phyloP scores from a whole-genome alignment of 2,113 vertebrate species.

The Gambusia holbrooki region DNA sequence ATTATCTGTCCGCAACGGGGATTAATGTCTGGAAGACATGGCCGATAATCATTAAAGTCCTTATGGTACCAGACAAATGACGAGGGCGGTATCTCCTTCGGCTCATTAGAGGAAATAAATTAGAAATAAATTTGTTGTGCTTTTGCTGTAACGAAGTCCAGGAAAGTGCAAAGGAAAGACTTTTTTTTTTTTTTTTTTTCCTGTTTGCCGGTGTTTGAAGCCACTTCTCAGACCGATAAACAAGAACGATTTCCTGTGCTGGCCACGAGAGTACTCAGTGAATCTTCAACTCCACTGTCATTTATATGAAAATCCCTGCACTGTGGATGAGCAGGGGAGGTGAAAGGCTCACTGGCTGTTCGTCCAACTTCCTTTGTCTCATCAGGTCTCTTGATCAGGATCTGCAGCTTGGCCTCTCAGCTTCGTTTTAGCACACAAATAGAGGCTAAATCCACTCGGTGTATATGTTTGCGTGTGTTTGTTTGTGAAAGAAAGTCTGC shows the following conservation, averaged over 20 bases:
- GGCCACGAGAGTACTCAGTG: background rate
- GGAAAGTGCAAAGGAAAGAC: conserved; percentile 23
- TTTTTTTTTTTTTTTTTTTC: conserved; percentile 44
- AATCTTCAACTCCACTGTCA: conserved; percentile 38
- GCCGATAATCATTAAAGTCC: conserved; percentile 56
- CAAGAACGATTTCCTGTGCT: conserved; percentile 12
- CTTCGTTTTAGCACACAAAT: conserved; percentile 70
- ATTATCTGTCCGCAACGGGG: conserved; percentile 58
- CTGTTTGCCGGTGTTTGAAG: conserved; percentile 9
- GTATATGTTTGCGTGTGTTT: background rate
- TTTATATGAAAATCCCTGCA: conserved; percentile 57
- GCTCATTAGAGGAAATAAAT: conserved; percentile 51
- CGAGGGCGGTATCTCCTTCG: conserved; percentile 26
- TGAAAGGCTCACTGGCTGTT: conserved; percentile 44
- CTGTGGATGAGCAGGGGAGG: conserved; percentile 29
- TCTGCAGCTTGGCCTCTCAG: conserved; percentile 49
- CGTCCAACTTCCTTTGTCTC: conserved; percentile 64
- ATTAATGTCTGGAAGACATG: conserved; percentile 55
- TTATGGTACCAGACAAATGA: conserved; percentile 53
- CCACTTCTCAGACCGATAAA: background rate
- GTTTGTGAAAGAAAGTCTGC: conserved; percentile 2
- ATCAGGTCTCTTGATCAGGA: conserved; percentile 68
- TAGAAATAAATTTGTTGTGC: conserved; percentile 63
- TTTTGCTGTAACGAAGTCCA: conserved; percentile 33
- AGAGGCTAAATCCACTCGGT: conserved; percentile 24